Evolutionary conservation across 1,140 invertebrate genomes (phyloP), one percentile per base, ranked within the genome.

Genomic region (Gerris buenoi): DNA sequence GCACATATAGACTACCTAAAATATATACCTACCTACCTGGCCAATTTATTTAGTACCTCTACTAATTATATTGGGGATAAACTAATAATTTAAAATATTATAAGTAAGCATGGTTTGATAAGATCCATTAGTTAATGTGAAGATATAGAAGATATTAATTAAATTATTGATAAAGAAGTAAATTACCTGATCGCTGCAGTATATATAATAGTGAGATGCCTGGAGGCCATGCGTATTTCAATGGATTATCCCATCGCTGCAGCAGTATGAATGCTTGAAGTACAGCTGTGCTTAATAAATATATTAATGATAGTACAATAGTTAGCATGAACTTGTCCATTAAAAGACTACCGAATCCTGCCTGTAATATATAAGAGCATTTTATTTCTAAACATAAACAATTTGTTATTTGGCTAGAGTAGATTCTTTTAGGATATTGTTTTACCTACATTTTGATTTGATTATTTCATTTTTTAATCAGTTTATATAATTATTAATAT

Each of bases 281-380:
- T 13, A 18, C 1, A 14, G 59, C 10, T 3, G 68, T 68, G 22
- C 29, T 5, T 23, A 68, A 1, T 1, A 68, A 18, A 46, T 68
- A 68, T 2, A 66, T 2, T 3, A 63, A 14, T 1, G 59, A 62
- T n/a, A 65, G 61, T n/a, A 65, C 29, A 2, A 68, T 29, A n/a
- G 68, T 57, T 14, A 66, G 18, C 27, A 65, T 66, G 29, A 68
- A 68, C 25, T 65, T 25, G 18, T 66, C 1, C 1, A 66, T 58
- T n/a, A 68, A 65, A 46, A 68, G 25, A 33, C 22, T 22, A 22
- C 65, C 46, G 29, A 68, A 68, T 1, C 68, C 68, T 33, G 57
- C 46, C 68, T 68, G 27, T 25, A 60, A 66, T n/a, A n/a, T n/a
- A n/a, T 25, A 23, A 1, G 27, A 2, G 2, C n/a, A 23, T 2